A percentile compares a stretch with the other conserved stretches of the same genome.
Conservation (phyloP, 1,140 invertebrate genomes). For the Conopomorpha cramerella region DNA sequence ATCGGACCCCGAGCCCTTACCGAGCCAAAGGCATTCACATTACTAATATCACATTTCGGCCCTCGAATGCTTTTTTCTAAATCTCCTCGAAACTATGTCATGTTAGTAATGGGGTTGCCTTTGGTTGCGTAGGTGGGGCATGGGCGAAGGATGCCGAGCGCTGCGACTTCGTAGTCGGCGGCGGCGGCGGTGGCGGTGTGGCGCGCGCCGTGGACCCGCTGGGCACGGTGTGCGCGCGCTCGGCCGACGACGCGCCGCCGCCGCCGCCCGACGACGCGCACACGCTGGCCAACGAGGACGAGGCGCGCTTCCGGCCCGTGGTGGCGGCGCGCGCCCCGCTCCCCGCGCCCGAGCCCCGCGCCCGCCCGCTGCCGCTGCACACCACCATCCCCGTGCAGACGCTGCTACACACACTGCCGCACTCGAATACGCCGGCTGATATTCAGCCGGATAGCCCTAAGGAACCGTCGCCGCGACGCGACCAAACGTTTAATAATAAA, state of each 20-base stretch:
- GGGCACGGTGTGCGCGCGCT: constrained; percentile 66
- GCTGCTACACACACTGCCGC: constrained; percentile 33
- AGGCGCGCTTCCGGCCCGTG: constrained; percentile 65
- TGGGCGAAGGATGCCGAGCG: constrained; percentile 71
- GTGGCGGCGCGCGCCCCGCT: constrained; percentile 42
- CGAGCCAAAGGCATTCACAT: constrained; percentile 54
- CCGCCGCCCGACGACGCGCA: constrained; percentile 56
- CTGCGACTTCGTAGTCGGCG: constrained; percentile 60
- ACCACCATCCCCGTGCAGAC: constrained; percentile 44
- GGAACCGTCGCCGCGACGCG: too few relatives aligned
- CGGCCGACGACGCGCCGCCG: constrained; percentile 40
- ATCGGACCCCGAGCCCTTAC: constrained; percentile 5
- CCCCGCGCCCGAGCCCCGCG: constrained; percentile 13
- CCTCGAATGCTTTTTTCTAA: constrained; percentile 23
- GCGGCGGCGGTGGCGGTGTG: constrained; percentile 22
- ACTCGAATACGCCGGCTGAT: constrained; percentile 29
- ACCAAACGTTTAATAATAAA: too few relatives aligned
- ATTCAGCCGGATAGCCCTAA: constrained; percentile 45
- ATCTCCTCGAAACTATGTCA: constrained; percentile 10
- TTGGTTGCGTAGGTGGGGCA: too few relatives aligned
- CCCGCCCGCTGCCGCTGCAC: constrained; percentile 27
- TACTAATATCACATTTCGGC: constrained; percentile 15
- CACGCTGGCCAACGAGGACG: constrained; percentile 67
- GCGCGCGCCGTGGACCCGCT: constrained; percentile 73
- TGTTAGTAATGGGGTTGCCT: constrained; percentile 65